Evolutionary conservation across 1,140 invertebrate species (phyloP).

Genomic region (Drosophila obscura): DNA sequence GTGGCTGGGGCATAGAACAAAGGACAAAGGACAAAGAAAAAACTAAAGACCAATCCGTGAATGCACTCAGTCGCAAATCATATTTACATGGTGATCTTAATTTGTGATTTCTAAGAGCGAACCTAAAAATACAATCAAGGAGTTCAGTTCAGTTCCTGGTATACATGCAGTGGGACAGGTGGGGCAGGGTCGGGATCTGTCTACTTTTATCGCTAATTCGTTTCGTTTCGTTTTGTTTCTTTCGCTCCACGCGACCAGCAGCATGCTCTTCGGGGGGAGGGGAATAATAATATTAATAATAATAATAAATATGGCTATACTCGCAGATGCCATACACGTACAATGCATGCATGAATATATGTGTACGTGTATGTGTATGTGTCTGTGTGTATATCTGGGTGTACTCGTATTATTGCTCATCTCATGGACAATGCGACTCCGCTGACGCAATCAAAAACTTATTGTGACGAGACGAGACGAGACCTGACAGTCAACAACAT

Average conservation of each 20-base stretch:
- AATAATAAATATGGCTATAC: conserved; percentile 23
- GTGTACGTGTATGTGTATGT: not conserved
- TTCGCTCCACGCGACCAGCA: not conserved
- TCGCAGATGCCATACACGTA: too few species aligned
- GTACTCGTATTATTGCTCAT: too few species aligned
- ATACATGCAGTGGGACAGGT: not conserved
- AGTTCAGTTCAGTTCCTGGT: conserved; percentile 26
- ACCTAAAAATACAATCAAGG: conserved; percentile 81
- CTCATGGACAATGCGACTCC: too few species aligned
- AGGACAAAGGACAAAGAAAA: conserved; percentile 7
- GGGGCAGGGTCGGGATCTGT: too few species aligned
- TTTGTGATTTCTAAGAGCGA: conserved; percentile 76
- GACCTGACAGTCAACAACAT: too few species aligned
- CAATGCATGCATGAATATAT: not conserved
- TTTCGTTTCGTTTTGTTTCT: too few species aligned
- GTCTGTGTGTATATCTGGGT: too few species aligned
- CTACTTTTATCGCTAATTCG: not conserved
- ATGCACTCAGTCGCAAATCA: conserved; percentile 48
- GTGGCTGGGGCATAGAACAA: not conserved
- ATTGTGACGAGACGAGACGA: too few species aligned
- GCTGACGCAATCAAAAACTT: too few species aligned
- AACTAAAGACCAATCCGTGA: conserved; percentile 61
- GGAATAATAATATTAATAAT: conserved; percentile 3
- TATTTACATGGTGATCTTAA: conserved; percentile 50
- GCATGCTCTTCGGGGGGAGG: conserved; percentile 17